A percentile compares a stretch with the other conserved stretches of the same genome.
Conservation (phyloP, 2,888 invertebrate genomes). For the Perizoma affinitatum region DNA sequence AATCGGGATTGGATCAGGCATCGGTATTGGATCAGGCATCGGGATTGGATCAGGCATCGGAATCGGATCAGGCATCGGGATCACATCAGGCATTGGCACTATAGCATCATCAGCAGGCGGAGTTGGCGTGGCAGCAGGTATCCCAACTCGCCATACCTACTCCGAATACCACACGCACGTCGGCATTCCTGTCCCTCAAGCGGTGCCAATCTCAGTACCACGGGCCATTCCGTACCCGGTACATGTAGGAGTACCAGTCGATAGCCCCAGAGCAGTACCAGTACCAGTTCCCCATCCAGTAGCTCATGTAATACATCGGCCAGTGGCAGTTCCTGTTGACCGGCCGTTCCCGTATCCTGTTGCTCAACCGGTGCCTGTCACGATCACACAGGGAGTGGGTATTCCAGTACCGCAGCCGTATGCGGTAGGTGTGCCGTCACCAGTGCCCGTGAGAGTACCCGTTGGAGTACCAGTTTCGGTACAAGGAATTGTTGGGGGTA, state of each 20-base stretch:
- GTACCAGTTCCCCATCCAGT: conserved; percentile 79
- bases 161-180: conserved; percentile 78
- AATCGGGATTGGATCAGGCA: background rate
- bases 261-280: conserved; percentile 73
- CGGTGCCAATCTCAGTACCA: conserved; percentile 65
- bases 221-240: conserved; percentile 78
- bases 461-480: conserved; percentile 50
- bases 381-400: conserved; percentile 78
- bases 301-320: conserved; percentile 73
- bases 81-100: conserved; percentile 1
- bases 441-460: conserved; percentile 68
- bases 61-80: conserved; percentile 1
- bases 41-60: conserved; percentile 7
- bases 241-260: conserved; percentile 77
- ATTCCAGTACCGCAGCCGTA: conserved; percentile 83
- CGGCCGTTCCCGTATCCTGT: conserved; percentile 83
- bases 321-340: conserved; percentile 76
- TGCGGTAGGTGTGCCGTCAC: conserved; percentile 68
- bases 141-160: conserved; percentile 68
- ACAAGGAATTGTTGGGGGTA: too few species aligned
- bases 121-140: conserved; percentile 16
- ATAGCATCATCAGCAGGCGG: conserved; percentile 4
- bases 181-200: conserved; percentile 80
- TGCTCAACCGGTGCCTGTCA: conserved; percentile 80
- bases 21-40: background rate